phyloP scores from a whole-genome alignment of 2,888 invertebrate genomes.

The Magallana nippona region DNA sequence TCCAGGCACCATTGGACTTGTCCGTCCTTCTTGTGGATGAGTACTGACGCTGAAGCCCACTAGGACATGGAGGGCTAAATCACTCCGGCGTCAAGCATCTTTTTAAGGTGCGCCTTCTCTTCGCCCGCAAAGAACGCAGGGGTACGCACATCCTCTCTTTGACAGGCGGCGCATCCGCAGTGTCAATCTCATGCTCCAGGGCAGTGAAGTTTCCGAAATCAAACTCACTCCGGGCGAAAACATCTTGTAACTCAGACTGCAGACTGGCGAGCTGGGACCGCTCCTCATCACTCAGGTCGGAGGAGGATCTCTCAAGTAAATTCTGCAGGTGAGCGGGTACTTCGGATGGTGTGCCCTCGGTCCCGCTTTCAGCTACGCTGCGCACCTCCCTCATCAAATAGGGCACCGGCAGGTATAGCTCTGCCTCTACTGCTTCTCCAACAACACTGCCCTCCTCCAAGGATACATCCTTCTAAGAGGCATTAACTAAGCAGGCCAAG shows the following conservation, averaged over 20 bases:
- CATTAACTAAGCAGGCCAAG: no score
- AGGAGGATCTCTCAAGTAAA: neutral
- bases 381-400: neutral
- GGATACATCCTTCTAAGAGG: no score
- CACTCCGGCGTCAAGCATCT: conserved; percentile 50
- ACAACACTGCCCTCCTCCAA: no score
- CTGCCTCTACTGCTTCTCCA: neutral
- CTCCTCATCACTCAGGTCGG: neutral
- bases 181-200: conserved; percentile 51
- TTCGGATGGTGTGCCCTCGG: neutral
- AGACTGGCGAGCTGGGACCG: conserved; percentile 31
- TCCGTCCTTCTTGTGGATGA: conserved; percentile 51
- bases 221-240: conserved; percentile 50
- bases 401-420: neutral
- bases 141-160: conserved; percentile 53
- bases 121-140: conserved; percentile 50
- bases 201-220: conserved; percentile 50
- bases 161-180: conserved; percentile 35
- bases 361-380: neutral
- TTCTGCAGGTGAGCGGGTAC: neutral
- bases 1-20: conserved; percentile 51
- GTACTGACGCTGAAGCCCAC: conserved; percentile 53
- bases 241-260: conserved; percentile 44
- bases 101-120: conserved; percentile 51
- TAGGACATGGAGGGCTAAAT: conserved; percentile 51